Base-by-base conservation (phyloP, 1,140 invertebrate species). In the Stenopsyche tienmushanensis region DNA sequence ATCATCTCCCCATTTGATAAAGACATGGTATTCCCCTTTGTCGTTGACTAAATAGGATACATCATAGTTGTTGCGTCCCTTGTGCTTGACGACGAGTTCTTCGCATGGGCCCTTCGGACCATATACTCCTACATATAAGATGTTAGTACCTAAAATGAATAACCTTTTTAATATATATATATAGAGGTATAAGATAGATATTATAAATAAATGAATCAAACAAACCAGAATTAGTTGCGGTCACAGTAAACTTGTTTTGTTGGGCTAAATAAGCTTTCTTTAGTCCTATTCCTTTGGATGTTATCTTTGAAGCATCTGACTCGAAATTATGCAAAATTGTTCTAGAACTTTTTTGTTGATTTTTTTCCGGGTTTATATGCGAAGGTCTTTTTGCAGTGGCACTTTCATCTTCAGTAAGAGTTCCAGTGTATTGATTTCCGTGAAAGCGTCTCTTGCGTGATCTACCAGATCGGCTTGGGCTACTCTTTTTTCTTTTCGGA, bases 1-100 rank as follows among this genome's bases (percentile, higher is more conserved):
- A 49, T 98, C 93, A 69, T 98, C 96, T 45, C 96, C 96, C 94
- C 94, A 99, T 81, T 96, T 97, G 54, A 97, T 90, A 69, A 97
- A 88, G 52, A 98, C 84, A 75, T 97, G 90, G 80, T 98, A 96
- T 72, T 97, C 93, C 59, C 96, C 96, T 73, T 89, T 83, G 73
- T 98, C 95, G 71, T 93, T 86, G 17, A 93, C 89, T 70, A 91
- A 76, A 73, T 92, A 92, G 75, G 88, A 92, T 65, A 93, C 90
- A 73, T 92, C 90, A 80, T 97, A 99, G 75, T 92, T 90, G 76
- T 96, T 93, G 71, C 90, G 87, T n/a, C 96, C 96, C 69, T 91
- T 86, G 77, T 98, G 95, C 78, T 97, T 97, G 47, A 97, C 88
- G 72, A 88, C 90, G 24, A 98, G 91, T 77, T 98, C 96, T 65